These are phyloP conservation scores for Coregonus ussuriensis DNA, from an alignment of 2,797 vertebrate genomes.

Conservation along the genomic window DNA sequence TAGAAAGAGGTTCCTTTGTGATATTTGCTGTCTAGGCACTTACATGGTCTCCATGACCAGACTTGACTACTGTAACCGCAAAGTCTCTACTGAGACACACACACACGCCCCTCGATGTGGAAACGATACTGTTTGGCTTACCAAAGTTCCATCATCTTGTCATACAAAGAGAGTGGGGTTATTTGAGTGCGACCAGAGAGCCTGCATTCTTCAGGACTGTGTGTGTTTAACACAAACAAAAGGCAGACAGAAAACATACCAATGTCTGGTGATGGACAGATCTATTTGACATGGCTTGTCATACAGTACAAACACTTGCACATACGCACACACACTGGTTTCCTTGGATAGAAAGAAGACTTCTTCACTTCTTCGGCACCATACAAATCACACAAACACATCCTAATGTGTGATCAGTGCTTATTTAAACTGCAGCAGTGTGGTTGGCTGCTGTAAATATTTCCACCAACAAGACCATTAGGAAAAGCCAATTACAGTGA, in stretches of 20 bases:
- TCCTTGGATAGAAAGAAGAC: neutral
- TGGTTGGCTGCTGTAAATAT: conserved; percentile 23
- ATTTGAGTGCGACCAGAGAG: neutral
- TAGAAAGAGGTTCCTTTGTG: neutral
- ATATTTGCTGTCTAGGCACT: neutral
- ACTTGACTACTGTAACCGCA: neutral
- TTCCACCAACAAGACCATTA: conserved; percentile 17
- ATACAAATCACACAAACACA: neutral
- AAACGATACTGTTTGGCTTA: neutral
- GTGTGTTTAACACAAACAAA: neutral
- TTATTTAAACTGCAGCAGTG: conserved; percentile 6
- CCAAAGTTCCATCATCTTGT: neutral
- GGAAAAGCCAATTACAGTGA: conserved; percentile 21
- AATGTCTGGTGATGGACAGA: neutral
- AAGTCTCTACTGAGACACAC: neutral
- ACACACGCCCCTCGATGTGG: neutral
- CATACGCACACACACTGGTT: neutral
- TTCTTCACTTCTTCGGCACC: neutral
- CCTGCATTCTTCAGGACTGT: neutral
- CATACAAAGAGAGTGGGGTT: neutral
- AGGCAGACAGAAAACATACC: neutral
- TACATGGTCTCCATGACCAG: neutral
- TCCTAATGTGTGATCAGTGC: conserved; percentile 8
- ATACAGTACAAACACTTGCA: neutral
- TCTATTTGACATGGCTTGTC: neutral